Evolutionary conservation across 2,797 vertebrate species (phyloP).

Genomic region (Monodelphis domestica): DNA sequence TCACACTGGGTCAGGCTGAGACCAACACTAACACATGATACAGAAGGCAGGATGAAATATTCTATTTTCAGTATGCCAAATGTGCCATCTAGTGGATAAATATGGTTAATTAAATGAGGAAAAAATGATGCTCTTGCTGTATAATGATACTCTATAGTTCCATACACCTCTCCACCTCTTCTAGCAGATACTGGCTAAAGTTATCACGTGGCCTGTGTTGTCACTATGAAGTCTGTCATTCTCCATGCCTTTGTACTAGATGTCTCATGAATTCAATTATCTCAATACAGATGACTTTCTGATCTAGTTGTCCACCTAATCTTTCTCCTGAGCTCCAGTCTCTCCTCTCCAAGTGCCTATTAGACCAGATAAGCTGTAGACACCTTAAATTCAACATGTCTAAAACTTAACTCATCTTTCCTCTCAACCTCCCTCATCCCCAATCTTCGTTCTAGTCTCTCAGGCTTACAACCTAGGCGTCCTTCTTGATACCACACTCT

Average conservation of each 20-base stretch:
- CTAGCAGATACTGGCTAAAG: neutral
- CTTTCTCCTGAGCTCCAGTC: neutral
- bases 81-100: slow-evolving; percentile 78
- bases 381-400: neutral
- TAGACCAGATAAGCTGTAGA: neutral
- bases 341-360: neutral
- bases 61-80: neutral
- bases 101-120: neutral
- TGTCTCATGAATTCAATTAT: neutral
- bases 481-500: neutral
- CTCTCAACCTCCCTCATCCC: neutral
- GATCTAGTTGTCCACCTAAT: neutral
- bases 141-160: neutral
- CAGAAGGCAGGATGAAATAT: neutral
- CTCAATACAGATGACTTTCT: neutral
- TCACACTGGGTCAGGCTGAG: neutral
- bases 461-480: neutral
- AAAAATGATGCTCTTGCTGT: neutral
- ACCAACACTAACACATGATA: neutral
- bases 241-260: neutral
- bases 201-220: neutral
- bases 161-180: neutral
- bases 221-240: neutral
- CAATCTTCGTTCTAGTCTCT: neutral
- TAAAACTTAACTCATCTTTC: neutral